Conservation (phyloP, 2,888 invertebrate genomes). For the Calliopum simillimum region DNA sequence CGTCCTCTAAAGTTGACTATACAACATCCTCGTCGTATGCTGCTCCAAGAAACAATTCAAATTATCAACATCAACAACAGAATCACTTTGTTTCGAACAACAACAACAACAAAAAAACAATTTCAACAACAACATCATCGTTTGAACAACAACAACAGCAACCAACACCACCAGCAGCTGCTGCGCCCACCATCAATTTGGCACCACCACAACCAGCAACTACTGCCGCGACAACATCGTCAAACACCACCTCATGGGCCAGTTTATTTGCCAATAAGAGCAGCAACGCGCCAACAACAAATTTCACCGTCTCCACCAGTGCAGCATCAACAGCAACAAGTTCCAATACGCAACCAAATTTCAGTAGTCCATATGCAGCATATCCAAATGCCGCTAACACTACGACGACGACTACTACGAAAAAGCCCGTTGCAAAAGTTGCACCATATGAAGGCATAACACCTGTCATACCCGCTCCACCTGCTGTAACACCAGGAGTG, state of each 20-base stretch:
- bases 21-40: neutral
- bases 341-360: neutral
- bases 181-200: conserved; percentile 52
- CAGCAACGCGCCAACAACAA: conserved; percentile 39
- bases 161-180: conserved; percentile 39
- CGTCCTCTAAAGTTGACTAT: neutral
- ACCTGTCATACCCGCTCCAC: conserved; percentile 52
- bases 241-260: conserved; percentile 72
- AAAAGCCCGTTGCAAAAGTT: conserved; percentile 74
- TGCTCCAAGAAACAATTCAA: neutral
- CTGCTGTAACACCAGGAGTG: conserved; percentile 59
- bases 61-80: no score
- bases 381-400: neutral
- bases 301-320: conserved; percentile 1
- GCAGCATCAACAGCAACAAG: neutral
- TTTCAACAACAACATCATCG: conserved; percentile 35
- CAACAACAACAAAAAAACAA: conserved; percentile 29
- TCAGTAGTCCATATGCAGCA: conserved; percentile 13
- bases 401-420: conserved; percentile 52
- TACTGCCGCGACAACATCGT: conserved; percentile 47
- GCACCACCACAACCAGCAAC: conserved; percentile 64
- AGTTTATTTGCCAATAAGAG: conserved; percentile 71
- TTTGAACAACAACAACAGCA: conserved; percentile 12
- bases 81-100: no score
- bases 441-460: conserved; percentile 69